Evolutionary conservation across 2,797 vertebrate genomes (phyloP).

Genomic region (Coendou prehensilis): DNA sequence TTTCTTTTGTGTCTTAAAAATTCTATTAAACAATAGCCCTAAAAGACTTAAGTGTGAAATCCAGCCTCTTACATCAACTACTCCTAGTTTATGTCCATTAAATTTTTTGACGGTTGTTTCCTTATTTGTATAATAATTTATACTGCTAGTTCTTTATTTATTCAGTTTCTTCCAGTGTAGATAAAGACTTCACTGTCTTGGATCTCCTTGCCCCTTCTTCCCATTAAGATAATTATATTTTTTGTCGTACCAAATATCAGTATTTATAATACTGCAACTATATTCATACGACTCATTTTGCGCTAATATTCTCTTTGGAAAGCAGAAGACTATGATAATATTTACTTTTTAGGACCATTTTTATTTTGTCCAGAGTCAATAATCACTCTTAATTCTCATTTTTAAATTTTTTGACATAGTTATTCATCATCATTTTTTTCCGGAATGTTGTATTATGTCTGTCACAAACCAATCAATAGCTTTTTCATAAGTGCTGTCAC

Average conservation of each 20-base stretch:
- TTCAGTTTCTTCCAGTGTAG: neutral
- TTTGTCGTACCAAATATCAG: neutral
- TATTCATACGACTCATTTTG: neutral
- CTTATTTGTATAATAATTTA: neutral
- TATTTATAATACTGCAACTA: neutral
- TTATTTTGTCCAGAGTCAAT: neutral
- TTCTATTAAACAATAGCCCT: neutral
- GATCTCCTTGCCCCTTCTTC: neutral
- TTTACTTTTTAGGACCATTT: neutral
- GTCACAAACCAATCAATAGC: neutral
- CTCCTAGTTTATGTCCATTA: neutral
- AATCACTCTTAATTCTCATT: conserved; percentile 3
- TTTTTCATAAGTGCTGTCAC: neutral
- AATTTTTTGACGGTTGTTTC: neutral
- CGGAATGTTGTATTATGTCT: neutral
- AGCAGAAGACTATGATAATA: neutral
- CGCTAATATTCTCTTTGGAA: neutral
- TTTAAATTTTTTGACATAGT: neutral
- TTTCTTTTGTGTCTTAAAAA: neutral
- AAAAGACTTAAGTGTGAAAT: neutral
- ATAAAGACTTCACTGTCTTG: neutral
- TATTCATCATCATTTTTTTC: neutral
- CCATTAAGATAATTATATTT: neutral
- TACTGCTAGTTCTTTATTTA: neutral
- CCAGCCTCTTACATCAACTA: neutral